These are phyloP conservation scores for Thalpophila matura DNA, from an alignment of 2,888 invertebrate species.

Conservation along the genomic window DNA sequence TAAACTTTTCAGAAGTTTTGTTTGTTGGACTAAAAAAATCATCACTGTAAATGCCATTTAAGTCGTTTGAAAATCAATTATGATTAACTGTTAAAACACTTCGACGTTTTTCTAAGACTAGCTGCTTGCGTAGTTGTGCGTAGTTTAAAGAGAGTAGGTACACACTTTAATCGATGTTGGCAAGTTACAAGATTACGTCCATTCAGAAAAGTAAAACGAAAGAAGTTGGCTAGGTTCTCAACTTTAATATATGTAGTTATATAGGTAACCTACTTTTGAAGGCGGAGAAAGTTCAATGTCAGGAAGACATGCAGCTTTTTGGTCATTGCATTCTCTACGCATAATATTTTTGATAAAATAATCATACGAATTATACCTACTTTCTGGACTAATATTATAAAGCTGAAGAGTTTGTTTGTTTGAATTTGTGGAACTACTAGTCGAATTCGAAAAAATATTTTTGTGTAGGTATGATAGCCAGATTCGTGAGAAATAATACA, in stretches of 20 bases:
- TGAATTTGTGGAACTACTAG: no score
- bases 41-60: background rate
- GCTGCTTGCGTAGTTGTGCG: background rate
- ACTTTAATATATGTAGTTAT: background rate
- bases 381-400: no score
- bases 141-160: background rate
- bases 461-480: no score
- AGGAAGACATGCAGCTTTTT: no score
- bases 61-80: background rate
- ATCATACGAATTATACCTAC: no score
- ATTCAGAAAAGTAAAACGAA: background rate
- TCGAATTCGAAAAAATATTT: no score
- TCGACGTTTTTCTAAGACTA: background rate
- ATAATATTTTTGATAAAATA: no score
- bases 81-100: background rate
- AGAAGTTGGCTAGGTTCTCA: background rate
- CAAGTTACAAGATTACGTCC: background rate
- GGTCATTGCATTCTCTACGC: no score
- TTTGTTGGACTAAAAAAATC: no score
- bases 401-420: no score
- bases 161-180: constrained; percentile 6
- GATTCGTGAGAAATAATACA: no score
- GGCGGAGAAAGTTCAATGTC: background rate
- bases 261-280: background rate
- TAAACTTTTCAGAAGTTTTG: background rate